A percentile compares a stretch with the other conserved stretches of the same genome.
Evolutionary conservation across 23 tunicate species (phyloP).

Genomic region (Styela clava): DNA sequence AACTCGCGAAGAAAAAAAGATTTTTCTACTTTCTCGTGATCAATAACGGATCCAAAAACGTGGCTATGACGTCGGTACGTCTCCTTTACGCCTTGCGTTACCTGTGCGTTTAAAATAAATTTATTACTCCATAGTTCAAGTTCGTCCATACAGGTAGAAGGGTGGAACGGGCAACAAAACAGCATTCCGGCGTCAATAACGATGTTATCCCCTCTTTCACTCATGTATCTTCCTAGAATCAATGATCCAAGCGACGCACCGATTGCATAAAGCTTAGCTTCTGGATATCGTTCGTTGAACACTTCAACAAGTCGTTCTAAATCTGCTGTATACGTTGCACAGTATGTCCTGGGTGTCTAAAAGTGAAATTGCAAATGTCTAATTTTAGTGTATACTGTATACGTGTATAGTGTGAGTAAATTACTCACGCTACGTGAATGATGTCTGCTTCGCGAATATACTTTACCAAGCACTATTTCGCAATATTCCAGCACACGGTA

Average conservation of each 20-base stretch:
- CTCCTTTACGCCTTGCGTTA: not conserved
- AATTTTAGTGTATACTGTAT: not conserved
- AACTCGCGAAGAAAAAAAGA: constrained; percentile 1
- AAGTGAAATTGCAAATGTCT: not conserved
- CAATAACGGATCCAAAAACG: constrained; percentile 10
- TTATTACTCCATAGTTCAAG: constrained; percentile 2
- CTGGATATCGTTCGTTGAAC: constrained; percentile 6
- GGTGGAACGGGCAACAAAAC: constrained; percentile 16
- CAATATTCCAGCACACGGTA: not conserved
- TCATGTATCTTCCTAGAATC: constrained; percentile 11
- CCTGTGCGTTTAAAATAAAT: not conserved
- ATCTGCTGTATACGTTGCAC: constrained; percentile 22
- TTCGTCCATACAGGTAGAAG: not conserved
- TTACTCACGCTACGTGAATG: too few species aligned
- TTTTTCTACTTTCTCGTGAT: constrained; percentile 7
- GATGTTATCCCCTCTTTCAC: not conserved
- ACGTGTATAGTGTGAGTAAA: not conserved
- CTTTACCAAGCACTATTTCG: not conserved
- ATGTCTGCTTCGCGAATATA: not conserved
- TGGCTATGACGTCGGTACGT: constrained; percentile 13
- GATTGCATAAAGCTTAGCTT: not conserved
- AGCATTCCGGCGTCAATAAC: constrained; percentile 14
- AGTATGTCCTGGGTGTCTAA: constrained; percentile 22
- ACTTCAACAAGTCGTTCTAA: constrained; percentile 1
- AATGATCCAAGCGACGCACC: constrained; percentile 29